A percentile compares a stretch with the other conserved stretches of the same genome.
These are phyloP conservation scores for Steatocranus sp. DNA, from an alignment of 2,797 vertebrate species.

Conservation along the genomic window DNA sequence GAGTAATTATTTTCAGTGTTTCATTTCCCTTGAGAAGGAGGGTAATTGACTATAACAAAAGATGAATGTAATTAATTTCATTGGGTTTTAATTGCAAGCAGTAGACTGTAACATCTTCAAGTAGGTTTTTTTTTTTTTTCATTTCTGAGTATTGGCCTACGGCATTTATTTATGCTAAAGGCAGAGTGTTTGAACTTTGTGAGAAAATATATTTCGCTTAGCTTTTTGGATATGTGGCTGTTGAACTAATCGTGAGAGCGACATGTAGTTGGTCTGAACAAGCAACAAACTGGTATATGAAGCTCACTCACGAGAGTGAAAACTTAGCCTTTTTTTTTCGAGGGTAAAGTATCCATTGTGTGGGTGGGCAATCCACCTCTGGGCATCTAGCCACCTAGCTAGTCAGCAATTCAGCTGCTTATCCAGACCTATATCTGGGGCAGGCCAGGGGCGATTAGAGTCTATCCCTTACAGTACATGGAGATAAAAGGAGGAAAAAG, in stretches of 20 bases:
- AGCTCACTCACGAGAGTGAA: constrained; percentile 40
- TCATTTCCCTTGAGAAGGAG: constrained; percentile 32
- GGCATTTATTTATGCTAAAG: not conserved
- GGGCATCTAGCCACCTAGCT: constrained; percentile 29
- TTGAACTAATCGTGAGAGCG: not conserved
- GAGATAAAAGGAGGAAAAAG: constrained; percentile 16
- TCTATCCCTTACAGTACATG: not conserved
- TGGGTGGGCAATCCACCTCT: constrained; percentile 29
- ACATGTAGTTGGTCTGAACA: not conserved
- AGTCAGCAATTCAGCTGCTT: constrained; percentile 42
- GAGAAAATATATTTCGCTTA: not conserved
- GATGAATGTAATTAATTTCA: constrained; percentile 49
- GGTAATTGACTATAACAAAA: constrained; percentile 43
- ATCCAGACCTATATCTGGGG: constrained; percentile 4
- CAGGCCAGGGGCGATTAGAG: constrained; percentile 11
- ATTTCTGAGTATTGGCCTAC: not conserved
- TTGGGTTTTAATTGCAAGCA: constrained; percentile 11
- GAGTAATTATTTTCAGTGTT: constrained; percentile 52
- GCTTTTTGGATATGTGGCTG: not conserved
- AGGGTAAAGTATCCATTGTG: constrained; percentile 51
- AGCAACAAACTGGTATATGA: not conserved
- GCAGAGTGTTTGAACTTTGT: not conserved
- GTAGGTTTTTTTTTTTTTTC: not conserved
- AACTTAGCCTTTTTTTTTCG: constrained; percentile 13
- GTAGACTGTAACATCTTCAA: not conserved